Evolutionary conservation across 2,888 invertebrate species (phyloP).

Genomic region (Monochamus alternatus): DNA sequence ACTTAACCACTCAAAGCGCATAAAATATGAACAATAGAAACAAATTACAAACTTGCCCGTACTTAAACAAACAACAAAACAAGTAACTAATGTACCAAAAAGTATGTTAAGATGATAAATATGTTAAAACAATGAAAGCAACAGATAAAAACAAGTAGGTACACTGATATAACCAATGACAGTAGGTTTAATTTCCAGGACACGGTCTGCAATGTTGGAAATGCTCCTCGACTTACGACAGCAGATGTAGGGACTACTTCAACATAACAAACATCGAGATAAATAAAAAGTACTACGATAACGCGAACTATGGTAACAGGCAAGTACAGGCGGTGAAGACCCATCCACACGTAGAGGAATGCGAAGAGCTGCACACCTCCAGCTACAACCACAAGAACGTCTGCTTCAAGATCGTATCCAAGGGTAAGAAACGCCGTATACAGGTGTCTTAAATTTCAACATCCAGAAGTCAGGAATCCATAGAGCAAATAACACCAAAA

Average conservation of each 20-base stretch:
- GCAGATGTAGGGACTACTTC: slow-evolving; percentile 83
- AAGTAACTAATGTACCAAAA: no score
- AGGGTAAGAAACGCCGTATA: slow-evolving; percentile 46
- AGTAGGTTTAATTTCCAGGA: slow-evolving; percentile 68
- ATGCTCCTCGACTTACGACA: slow-evolving; percentile 82
- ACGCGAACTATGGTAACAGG: slow-evolving; percentile 67
- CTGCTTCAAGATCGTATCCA: slow-evolving; percentile 54
- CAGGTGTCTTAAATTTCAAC: no score
- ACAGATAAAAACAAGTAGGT: no score
- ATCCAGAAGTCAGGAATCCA: no score
- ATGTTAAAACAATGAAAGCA: no score
- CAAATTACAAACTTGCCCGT: no score
- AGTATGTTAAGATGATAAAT: no score
- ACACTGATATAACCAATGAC: no score
- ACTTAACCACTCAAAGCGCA: no score
- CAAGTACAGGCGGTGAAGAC: slow-evolving; percentile 43
- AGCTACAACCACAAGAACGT: slow-evolving; percentile 54
- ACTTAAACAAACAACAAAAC: no score
- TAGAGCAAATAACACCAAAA: no score
- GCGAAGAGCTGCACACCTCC: slow-evolving; percentile 52
- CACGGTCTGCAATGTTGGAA: slow-evolving; percentile 83
- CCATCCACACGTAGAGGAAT: slow-evolving; percentile 50
- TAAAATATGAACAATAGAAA: no score
- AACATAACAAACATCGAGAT: slow-evolving; percentile 71
- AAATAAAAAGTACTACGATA: slow-evolving; percentile 48